Conservation (phyloP, 1,140 invertebrate species). For the Asobara japonica region DNA sequence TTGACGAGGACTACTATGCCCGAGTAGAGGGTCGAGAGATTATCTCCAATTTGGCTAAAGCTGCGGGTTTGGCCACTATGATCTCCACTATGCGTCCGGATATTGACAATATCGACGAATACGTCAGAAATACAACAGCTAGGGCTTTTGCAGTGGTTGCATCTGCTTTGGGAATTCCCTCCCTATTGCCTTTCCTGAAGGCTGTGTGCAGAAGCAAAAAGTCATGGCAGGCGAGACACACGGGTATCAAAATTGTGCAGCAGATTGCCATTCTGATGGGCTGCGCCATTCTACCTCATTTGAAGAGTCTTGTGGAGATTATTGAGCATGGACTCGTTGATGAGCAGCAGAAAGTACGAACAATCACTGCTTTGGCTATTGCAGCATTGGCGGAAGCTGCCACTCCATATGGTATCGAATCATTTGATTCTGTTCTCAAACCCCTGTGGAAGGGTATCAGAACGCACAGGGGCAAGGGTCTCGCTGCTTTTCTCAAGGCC, state of each 20-base stretch:
- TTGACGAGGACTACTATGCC: conserved; percentile 99
- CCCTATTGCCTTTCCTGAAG: conserved; percentile 97
- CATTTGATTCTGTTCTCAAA: conserved; percentile 99
- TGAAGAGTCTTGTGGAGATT: conserved; percentile 98
- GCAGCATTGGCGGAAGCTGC: conserved; percentile 98
- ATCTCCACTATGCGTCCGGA: conserved; percentile 99
- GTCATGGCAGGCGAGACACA: conserved; percentile 99
- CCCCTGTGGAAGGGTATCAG: conserved; percentile 99
- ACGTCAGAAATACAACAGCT: conserved; percentile 98
- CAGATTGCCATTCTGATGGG: conserved; percentile 99
- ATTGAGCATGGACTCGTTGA: conserved; percentile 96
- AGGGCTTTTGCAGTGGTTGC: conserved; percentile 99
- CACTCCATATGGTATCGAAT: conserved; percentile 99
- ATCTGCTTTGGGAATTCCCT: conserved; percentile 98
- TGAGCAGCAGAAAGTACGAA: conserved; percentile 91
- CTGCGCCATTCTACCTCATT: conserved; percentile 98
- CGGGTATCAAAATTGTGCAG: conserved; percentile 99
- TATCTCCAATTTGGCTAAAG: conserved; percentile 99
- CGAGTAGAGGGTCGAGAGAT: conserved; percentile 99
- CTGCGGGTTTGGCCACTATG: conserved; percentile 99
- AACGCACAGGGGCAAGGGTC: conserved; percentile 97
- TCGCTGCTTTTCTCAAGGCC: conserved; percentile 98
- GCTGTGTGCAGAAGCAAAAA: conserved; percentile 99
- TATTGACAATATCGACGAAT: conserved; percentile 99
- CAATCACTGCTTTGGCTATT: conserved; percentile 98